Conservation (phyloP, 2,113 vertebrate species). For the Felis catus region DNA sequence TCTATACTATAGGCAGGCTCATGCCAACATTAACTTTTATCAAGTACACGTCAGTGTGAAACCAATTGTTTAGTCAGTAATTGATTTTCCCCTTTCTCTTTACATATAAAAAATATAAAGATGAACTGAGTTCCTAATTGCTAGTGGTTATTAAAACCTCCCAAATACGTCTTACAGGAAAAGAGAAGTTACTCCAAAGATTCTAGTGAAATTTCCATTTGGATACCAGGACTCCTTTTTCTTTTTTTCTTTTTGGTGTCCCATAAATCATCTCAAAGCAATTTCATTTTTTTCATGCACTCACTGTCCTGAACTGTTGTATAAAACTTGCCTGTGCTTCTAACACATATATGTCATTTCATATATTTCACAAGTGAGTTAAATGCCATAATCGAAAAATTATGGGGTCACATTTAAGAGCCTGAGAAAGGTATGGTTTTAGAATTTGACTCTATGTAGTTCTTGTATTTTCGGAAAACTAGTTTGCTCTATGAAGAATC, state of each 20-base stretch:
- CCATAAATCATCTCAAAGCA: not conserved
- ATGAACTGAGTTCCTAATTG: not conserved
- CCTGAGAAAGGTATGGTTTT: not conserved
- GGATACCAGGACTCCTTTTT: not conserved
- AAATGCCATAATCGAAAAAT: not conserved
- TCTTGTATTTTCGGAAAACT: not conserved
- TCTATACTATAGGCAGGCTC: not conserved
- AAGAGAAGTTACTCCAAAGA: constrained; percentile 19
- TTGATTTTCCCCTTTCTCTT: not conserved
- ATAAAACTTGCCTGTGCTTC: not conserved
- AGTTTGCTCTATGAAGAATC: constrained; percentile 17
- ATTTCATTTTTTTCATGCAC: not conserved
- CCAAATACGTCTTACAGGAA: constrained; percentile 12
- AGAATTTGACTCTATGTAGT: not conserved
- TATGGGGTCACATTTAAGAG: not conserved
- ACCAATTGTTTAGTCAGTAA: not conserved
- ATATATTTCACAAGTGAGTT: not conserved
- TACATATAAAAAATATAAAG: not conserved
- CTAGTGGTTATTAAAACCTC: not conserved
- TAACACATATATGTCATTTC: not conserved
- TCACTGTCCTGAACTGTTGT: not conserved
- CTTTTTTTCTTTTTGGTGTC: not conserved
- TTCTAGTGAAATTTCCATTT: constrained; percentile 46
- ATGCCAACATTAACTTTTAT: not conserved
- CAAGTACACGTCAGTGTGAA: not conserved